These are phyloP conservation scores for Clepsis dumicolana DNA, from an alignment of 2,888 invertebrate species.

Conservation along the genomic window DNA sequence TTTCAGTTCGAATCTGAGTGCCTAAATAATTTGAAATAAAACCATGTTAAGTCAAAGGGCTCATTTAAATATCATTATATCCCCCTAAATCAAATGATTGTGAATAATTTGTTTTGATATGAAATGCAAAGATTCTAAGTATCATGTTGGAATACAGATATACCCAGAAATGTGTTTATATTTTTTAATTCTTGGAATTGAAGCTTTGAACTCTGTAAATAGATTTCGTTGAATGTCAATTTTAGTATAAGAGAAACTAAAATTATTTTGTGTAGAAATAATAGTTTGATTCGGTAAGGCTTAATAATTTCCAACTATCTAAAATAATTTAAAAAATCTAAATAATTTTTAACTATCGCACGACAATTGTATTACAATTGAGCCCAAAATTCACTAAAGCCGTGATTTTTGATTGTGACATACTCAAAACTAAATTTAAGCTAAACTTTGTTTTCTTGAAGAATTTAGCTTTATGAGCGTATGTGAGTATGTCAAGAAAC, in stretches of 20 bases:
- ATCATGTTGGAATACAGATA: background rate
- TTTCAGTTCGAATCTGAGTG: background rate
- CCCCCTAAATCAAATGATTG: background rate
- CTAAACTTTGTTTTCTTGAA: background rate
- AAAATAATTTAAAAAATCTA: too few relatives aligned
- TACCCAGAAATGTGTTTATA: background rate
- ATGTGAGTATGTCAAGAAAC: too few relatives aligned
- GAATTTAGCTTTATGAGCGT: background rate
- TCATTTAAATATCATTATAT: constrained; percentile 11
- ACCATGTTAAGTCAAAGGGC: background rate
- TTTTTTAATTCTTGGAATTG: background rate
- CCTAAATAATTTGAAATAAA: background rate
- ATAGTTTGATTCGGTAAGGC: background rate
- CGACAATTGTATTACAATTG: background rate
- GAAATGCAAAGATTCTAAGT: constrained; percentile 18
- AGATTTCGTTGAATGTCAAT: background rate
- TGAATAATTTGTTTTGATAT: constrained; percentile 22
- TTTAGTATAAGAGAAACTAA: background rate
- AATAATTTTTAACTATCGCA: background rate
- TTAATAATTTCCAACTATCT: too few relatives aligned
- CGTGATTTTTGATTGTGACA: background rate
- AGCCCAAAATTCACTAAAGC: background rate
- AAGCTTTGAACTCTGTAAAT: background rate
- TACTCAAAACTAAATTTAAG: background rate
- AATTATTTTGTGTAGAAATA: background rate